Conservation (phyloP, 2,797 vertebrate species). For the Tapirus indicus region DNA sequence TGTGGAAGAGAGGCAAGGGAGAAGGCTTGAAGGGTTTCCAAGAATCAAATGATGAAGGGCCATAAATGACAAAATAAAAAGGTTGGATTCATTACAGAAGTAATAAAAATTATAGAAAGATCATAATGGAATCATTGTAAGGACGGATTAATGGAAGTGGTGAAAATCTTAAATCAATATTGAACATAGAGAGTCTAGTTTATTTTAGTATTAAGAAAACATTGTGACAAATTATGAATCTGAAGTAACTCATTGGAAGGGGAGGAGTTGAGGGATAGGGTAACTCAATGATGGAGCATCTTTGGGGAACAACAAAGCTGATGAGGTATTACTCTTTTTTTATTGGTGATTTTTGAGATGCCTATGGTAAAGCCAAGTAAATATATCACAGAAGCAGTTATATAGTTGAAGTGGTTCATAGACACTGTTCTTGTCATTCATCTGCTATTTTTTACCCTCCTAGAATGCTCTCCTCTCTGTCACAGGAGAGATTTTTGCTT, state of each 20-base stretch:
- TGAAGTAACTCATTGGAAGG: not conserved
- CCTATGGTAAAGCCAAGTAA: not conserved
- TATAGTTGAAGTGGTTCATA: not conserved
- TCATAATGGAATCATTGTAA: not conserved
- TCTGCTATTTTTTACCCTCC: not conserved
- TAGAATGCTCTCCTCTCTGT: not conserved
- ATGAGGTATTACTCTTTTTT: not conserved
- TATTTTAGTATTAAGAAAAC: not conserved
- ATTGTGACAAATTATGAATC: not conserved
- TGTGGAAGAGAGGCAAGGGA: not conserved
- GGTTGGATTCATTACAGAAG: not conserved
- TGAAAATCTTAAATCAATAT: not conserved
- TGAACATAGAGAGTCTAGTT: not conserved
- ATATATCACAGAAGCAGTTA: not conserved
- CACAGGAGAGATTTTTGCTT: not conserved
- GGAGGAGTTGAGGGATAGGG: not conserved
- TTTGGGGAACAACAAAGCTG: not conserved
- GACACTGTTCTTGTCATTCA: not conserved
- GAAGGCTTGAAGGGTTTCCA: not conserved
- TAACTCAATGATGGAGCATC: not conserved
- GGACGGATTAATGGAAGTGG: not conserved
- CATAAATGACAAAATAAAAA: not conserved
- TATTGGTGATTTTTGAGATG: not conserved
- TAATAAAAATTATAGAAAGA: not conserved
- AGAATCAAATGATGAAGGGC: not conserved